Conservation (phyloP, 2,888 invertebrate genomes). For the Erebia palarica region DNA sequence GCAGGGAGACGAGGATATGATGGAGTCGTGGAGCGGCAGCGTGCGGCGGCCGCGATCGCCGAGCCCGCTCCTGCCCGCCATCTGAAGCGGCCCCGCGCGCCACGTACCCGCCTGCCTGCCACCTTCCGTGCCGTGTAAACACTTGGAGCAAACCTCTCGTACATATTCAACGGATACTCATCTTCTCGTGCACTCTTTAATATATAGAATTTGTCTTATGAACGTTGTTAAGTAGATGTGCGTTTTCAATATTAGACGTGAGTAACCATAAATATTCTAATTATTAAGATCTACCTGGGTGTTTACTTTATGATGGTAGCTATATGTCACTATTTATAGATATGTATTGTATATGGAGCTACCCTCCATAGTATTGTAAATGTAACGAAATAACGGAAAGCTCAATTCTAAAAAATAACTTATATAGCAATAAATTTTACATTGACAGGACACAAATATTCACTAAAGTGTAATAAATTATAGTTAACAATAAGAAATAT, state of each 20-base stretch:
- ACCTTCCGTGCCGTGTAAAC: slow-evolving; percentile 29
- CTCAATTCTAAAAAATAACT: slow-evolving; percentile 64
- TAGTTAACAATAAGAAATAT: slow-evolving; percentile 36
- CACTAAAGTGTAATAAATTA: slow-evolving; percentile 26
- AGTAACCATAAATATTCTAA: slow-evolving; percentile 10
- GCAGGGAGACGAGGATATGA: slow-evolving; percentile 85
- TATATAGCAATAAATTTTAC: slow-evolving; percentile 33
- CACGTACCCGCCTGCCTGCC: slow-evolving; percentile 31
- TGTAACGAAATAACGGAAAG: slow-evolving; percentile 47
- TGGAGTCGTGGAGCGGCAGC: slow-evolving; percentile 81
- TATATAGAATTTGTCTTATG: slow-evolving; percentile 33
- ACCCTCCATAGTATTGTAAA: too few relatives aligned
- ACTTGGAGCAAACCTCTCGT: slow-evolving; percentile 26
- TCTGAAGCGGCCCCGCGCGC: slow-evolving; percentile 52
- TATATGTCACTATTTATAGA: slow-evolving; percentile 33
- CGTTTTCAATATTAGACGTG: slow-evolving; percentile 15
- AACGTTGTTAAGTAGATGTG: slow-evolving; percentile 26
- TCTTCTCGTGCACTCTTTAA: slow-evolving; percentile 19
- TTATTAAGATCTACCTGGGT: slow-evolving; percentile 2
- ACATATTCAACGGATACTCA: slow-evolving; percentile 21
- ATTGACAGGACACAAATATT: slow-evolving; percentile 31
- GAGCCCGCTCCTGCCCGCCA: slow-evolving; percentile 74
- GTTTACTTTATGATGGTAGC: slow-evolving; percentile 12
- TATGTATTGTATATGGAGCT: slow-evolving; percentile 30
- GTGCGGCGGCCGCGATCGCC: slow-evolving; percentile 69